phyloP scores from a whole-genome alignment of 2,888 invertebrate species.

The Aphidius colemani region DNA sequence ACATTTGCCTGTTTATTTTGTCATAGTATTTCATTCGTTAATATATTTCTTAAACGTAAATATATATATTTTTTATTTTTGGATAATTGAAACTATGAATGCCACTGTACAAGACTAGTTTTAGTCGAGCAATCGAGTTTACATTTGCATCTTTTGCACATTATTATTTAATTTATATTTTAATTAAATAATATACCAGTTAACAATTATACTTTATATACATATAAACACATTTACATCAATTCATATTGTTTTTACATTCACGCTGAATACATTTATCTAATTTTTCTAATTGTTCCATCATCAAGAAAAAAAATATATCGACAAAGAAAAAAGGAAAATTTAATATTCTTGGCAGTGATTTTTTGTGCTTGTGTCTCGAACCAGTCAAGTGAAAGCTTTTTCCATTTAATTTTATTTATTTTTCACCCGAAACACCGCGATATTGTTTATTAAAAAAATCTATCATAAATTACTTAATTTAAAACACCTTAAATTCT shows the following conservation, averaged over 20 bases:
- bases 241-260: constrained; percentile 38
- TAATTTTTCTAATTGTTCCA: constrained; percentile 11
- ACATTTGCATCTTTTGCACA: constrained; percentile 27
- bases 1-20: constrained; percentile 28
- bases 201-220: constrained; percentile 57
- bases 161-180: constrained; percentile 24
- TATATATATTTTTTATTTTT: too few relatives aligned
- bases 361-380: constrained; percentile 9
- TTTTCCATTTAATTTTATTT: neutral
- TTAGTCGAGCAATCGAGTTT: constrained; percentile 51
- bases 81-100: too few relatives aligned
- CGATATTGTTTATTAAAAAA: too few relatives aligned
- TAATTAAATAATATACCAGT: constrained; percentile 38
- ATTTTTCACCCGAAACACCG: neutral
- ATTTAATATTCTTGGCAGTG: constrained; percentile 18
- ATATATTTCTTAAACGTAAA: too few relatives aligned
- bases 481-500: constrained; percentile 29
- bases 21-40: constrained; percentile 1
- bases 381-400: constrained; percentile 1
- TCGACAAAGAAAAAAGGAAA: constrained; percentile 1
- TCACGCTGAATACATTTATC: constrained; percentile 27
- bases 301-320: constrained; percentile 22
- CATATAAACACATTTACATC: constrained; percentile 59
- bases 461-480: constrained; percentile 33
- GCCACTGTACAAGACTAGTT: constrained; percentile 59